Conservation (phyloP, 2,797 vertebrate genomes). For the Siniperca scherzeri region DNA sequence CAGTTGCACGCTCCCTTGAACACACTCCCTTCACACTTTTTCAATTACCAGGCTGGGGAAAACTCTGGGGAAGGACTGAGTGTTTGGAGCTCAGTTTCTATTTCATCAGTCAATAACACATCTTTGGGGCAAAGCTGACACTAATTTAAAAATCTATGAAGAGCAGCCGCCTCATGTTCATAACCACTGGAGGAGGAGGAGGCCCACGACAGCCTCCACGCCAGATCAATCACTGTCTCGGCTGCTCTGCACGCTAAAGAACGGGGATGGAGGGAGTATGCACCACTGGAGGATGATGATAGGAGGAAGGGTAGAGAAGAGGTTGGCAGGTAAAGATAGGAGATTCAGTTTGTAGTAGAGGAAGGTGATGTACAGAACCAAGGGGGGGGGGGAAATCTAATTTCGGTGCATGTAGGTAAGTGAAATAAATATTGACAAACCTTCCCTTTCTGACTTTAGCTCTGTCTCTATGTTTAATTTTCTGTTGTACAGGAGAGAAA, state of each 20-base stretch:
- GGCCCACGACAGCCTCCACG: slow-evolving; percentile 67
- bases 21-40: slow-evolving; percentile 86
- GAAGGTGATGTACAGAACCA: neutral
- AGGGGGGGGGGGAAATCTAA: neutral
- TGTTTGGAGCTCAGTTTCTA: slow-evolving; percentile 87
- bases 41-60: slow-evolving; percentile 87
- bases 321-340: slow-evolving; percentile 48
- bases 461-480: slow-evolving; percentile 9
- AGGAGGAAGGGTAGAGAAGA: slow-evolving; percentile 40
- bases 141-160: slow-evolving; percentile 92
- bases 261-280: slow-evolving; percentile 37
- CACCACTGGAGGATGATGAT: slow-evolving; percentile 49
- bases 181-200: slow-evolving; percentile 79
- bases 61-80: slow-evolving; percentile 87
- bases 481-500: slow-evolving; percentile 18
- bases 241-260: slow-evolving; percentile 31
- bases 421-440: slow-evolving; percentile 78
- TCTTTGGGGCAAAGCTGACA: slow-evolving; percentile 90
- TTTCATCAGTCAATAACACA: slow-evolving; percentile 91
- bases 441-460: slow-evolving; percentile 47
- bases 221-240: slow-evolving; percentile 83
- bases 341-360: slow-evolving; percentile 27
- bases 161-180: slow-evolving; percentile 85
- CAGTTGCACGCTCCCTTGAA: slow-evolving; percentile 63
- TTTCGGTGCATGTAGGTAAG: slow-evolving; percentile 9